These are phyloP conservation scores for Patella pellucida DNA, from an alignment of 2,888 invertebrate genomes.

Conservation along the genomic window DNA sequence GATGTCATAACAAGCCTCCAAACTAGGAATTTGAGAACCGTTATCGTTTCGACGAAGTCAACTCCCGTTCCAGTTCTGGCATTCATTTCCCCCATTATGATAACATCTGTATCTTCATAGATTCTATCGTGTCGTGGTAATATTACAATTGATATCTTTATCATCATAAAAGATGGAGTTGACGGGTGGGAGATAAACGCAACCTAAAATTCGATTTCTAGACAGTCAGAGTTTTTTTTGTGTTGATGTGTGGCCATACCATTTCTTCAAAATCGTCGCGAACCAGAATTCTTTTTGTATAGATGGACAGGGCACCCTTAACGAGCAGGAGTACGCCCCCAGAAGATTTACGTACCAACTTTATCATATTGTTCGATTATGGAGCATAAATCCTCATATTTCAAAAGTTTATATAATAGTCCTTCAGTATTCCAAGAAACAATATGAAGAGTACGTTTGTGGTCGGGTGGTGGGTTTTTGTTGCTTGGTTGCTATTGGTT, in stretches of 20 bases:
- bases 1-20: constrained; percentile 6
- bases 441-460: not conserved
- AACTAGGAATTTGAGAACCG: not conserved
- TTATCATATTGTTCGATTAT: not conserved
- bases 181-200: not conserved
- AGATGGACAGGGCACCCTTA: not conserved
- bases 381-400: not conserved
- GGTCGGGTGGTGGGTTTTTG: not conserved
- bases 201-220: not conserved
- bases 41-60: not conserved
- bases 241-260: not conserved
- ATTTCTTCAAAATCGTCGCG: not conserved
- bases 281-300: not conserved
- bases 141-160: not conserved
- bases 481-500: not conserved
- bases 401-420: not conserved
- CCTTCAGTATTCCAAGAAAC: constrained; percentile 1
- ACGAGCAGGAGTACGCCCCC: not conserved
- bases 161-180: not conserved
- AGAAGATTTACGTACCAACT: not conserved
- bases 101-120: not conserved
- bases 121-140: not conserved
- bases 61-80: not conserved
- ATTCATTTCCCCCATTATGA: constrained; percentile 2
- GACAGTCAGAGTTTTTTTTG: not conserved